Percentiles rank a stretch among this genome's conserved stretches.
Evolutionary conservation across 2,888 invertebrate genomes (phyloP).

Genomic region (Spodoptera littoralis): DNA sequence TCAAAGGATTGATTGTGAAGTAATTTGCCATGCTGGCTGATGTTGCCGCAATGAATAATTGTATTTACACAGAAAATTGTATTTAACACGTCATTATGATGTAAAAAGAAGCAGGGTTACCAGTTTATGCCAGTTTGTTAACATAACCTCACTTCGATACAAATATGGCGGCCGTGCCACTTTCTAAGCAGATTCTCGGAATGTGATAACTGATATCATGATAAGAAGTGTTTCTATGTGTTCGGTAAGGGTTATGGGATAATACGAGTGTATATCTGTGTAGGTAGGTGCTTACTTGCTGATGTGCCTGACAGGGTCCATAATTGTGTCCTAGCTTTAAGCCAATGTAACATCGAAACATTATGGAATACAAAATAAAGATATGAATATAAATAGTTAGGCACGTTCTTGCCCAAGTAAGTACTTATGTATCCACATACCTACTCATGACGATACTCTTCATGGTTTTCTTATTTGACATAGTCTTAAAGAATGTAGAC

Average conservation of each 20-base stretch:
- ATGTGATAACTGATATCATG: conserved; percentile 8
- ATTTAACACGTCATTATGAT: conserved; percentile 70
- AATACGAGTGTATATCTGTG: too few relatives aligned
- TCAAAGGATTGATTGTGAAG: conserved; percentile 63
- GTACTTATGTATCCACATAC: too few relatives aligned
- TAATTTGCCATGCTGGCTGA: conserved; percentile 71
- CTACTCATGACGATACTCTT: too few relatives aligned
- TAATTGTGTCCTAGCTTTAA: too few relatives aligned
- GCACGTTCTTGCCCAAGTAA: too few relatives aligned
- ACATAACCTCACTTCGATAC: conserved; percentile 11
- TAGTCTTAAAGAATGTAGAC: too few relatives aligned
- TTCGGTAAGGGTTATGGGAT: neutral
- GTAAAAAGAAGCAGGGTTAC: conserved; percentile 61
- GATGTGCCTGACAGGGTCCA: too few relatives aligned
- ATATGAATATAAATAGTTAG: too few relatives aligned
- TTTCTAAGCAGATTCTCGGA: conserved; percentile 25
- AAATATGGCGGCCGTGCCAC: neutral
- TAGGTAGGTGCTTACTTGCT: too few relatives aligned
- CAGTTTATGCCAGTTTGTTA: conserved; percentile 7
- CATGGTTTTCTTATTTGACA: too few relatives aligned
- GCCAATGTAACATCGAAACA: too few relatives aligned
- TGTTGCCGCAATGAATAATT: conserved; percentile 63
- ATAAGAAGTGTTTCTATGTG: conserved; percentile 3
- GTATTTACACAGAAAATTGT: conserved; percentile 71
- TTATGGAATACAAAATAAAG: too few relatives aligned